A percentile compares a stretch with the other conserved stretches of the same genome.
Evolutionary conservation across 2,888 invertebrate species (phyloP).

Genomic region (Cepaea hortensis): DNA sequence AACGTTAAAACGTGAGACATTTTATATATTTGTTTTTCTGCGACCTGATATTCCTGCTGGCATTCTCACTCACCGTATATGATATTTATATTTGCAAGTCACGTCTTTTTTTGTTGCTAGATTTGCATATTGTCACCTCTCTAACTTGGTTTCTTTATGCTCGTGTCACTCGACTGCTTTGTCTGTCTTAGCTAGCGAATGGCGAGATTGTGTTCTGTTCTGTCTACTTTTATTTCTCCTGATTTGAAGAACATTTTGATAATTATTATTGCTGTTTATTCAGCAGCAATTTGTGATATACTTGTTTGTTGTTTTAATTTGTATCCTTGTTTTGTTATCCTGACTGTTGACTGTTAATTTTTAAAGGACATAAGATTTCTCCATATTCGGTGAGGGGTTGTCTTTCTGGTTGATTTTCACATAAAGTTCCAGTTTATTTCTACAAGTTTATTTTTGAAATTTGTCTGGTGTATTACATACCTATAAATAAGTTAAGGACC

Average conservation of each 20-base stretch:
- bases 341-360: too few species aligned
- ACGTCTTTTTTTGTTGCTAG: neutral
- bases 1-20: conserved; percentile 27
- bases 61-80: conserved; percentile 17
- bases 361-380: too few species aligned
- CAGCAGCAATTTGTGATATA: neutral
- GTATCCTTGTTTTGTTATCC: neutral
- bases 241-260: neutral
- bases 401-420: too few species aligned
- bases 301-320: neutral
- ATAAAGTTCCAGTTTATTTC: too few species aligned
- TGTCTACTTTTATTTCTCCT: neutral
- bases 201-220: neutral
- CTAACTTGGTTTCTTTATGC: neutral
- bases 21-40: neutral
- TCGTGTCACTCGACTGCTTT: conserved; percentile 13
- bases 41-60: neutral
- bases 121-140: conserved; percentile 15
- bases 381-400: too few species aligned
- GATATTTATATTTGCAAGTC: conserved; percentile 11
- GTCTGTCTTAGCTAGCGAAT: conserved; percentile 23
- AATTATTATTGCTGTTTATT: neutral
- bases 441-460: too few species aligned
- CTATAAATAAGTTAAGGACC: too few species aligned
- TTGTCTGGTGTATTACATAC: too few species aligned